Evolutionary conservation across 2,113 vertebrate species (phyloP), one percentile per base, ranked within the genome.

Genomic region (Pyxicephalus adspersus): DNA sequence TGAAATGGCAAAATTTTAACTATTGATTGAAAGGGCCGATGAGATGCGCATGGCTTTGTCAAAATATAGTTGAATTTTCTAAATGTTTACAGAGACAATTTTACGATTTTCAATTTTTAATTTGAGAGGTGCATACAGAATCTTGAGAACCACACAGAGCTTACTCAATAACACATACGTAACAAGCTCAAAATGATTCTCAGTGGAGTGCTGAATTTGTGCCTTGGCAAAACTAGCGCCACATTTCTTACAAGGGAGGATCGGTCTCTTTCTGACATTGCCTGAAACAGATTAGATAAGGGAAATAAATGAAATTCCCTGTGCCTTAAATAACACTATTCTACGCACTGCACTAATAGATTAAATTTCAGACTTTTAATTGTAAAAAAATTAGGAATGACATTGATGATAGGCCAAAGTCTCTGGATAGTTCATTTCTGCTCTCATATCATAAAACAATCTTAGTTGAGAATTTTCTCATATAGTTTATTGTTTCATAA

Each of bases 361-460:
- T 77, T 65, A 22, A 31, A 51, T 77, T 77, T 64, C 75, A 77
- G 23, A 20, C 45, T 55, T 64, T 77, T 54, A 64, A 77, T 77
- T 65, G 34, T 15, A 64, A 11, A 52, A 77, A 77, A 64, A 54
- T 77, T 77, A 65, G 31, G 55, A 57, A 77, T 65, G 76, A 77
- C 76, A 57, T 57, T 67, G 76, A 34, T 77, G 76, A 77, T 64
- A 77, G 60, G 31, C 64, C 55, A 29, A 17, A 64, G 63, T 29
- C 63, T 34, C 63, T 26, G 17, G 63, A 20, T 51, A 50, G 11
- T 66, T 66, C 50, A 19, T 11, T 54, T 51, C 75, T 28, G 19
- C 34, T n/a, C 55, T 64, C 51, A 31, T 77, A 77, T 66, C 76
- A 67, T 57, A 66, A 77, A 65, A 66, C 26, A 77, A 68, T 77